Base-by-base conservation (phyloP, 2,888 invertebrate genomes). In the Pyrocoelia pectoralis region DNA sequence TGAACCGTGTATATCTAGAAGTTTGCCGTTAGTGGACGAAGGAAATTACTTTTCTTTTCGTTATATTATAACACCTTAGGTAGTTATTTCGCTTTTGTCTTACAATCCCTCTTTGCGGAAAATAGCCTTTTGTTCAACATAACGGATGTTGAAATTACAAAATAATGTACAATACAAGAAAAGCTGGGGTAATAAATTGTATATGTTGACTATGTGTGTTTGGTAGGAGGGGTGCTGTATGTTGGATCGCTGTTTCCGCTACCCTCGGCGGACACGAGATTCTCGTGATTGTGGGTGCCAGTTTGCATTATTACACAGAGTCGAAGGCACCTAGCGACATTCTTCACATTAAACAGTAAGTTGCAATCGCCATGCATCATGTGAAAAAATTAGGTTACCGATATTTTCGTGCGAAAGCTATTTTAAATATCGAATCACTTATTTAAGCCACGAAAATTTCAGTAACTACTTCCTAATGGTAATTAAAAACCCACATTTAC, bases 211-310 rank as follows among this genome's bases (percentile, higher is more conserved):
- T 60, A 48, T 68, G 65, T 73, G 68, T 76, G n/a, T 70, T 77
- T 75, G 73, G 72, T 75, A 82, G 84, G 90, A 91, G 84, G 91
- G 92, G 81, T 72, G 73, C 89, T 93, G 93, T 82, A 86, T 92
- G 74, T 90, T 93, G 88, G 92, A 93, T 84, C 90, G 90, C 84
- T 94, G 93, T 88, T 93, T 93, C 88, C 91, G 90, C 85, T 91
- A 91, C 83, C 90, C 91, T 73, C 87, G 91, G 76, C 87, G 91
- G 80, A 85, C 88, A 81, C 84, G 87, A 73, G 87, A 88, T 72
- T 87, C 89, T 73, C 89, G 93, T 80, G 94, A 94, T 83, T 94
- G 94, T 82, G 93, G 93, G 84, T 94, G 94, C 86, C 93, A 94
- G 84, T 94, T 94, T 84, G 93, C 93, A 77, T 86, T 94, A 79